Evolutionary conservation across 2,888 invertebrate genomes (phyloP), one percentile per base, ranked within the genome.

Genomic region (Scaptomyza flava): DNA sequence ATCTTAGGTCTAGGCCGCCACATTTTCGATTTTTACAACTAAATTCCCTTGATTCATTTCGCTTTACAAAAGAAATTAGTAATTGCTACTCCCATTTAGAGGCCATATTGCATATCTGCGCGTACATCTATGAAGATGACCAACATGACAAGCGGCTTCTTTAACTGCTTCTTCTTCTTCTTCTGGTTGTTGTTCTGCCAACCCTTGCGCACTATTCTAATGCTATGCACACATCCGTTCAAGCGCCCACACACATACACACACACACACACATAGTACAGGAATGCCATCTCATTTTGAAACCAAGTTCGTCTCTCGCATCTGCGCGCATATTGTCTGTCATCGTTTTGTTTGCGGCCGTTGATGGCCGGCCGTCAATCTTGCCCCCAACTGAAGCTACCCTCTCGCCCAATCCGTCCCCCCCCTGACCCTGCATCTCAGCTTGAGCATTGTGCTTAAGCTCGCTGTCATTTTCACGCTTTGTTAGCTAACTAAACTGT

Each of bases 401-500:
- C 23, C 4, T 23, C 23, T 23, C 23, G 23, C 9, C 9, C 17
- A 2, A 1, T 17, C 17, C 17, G 17, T 17, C 17, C 17, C 17
- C 11, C 11, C 6, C 31, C 20, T 34, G 5, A 6, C 51, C 51
- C 36, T 34, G 27, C 46, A 36, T 30, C 30, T 6, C 11, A 3
- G 9, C 3, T 58, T 58, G 57, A 54, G 64, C 80, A 76, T 23
- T 23, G 23, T 6, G 9, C 1, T 58, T 58, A 53, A 54, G 64
- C 80, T 75, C 79, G 76, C 78, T 86, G 87, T 81, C 86, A 81
- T 87, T 89, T 89, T 87, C 81, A 89, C 85, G 89, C 89, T 87
- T 89, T 86, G 87, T 71, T 87, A 80, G 81, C 80, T 70, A 81
- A 79, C 85, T 84, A 81, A 81, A 84, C 81, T 81, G 85, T 79